These are phyloP conservation scores for Vimba vimba DNA, from an alignment of 2,113 vertebrate species.

Conservation along the genomic window DNA sequence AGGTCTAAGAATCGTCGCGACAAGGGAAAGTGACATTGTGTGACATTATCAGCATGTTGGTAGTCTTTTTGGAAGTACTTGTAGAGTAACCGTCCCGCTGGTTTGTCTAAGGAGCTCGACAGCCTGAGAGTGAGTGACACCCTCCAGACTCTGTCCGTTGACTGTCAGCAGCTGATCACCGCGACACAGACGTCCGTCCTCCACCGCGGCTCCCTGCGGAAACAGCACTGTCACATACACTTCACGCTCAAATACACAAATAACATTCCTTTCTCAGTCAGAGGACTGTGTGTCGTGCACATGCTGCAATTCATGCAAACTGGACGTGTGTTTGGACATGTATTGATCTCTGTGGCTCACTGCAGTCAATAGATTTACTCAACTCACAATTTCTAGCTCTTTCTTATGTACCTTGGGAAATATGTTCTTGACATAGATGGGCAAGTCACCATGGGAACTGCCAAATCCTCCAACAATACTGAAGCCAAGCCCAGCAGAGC, in stretches of 20 bases:
- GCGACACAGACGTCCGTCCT: constrained; percentile 86
- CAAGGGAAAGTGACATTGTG: background rate
- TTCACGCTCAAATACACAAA: background rate
- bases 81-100: constrained; percentile 86
- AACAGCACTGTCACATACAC: background rate
- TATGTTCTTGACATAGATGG: constrained; percentile 93
- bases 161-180: constrained; percentile 93
- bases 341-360: background rate
- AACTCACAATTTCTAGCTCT: background rate
- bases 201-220: constrained; percentile 87
- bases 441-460: constrained; percentile 93
- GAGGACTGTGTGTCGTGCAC: background rate
- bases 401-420: constrained; percentile 84
- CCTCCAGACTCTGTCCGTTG: constrained; percentile 90
- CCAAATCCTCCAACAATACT: constrained; percentile 92
- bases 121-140: constrained; percentile 88
- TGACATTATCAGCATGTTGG: background rate
- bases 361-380: background rate
- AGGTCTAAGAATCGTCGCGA: background rate
- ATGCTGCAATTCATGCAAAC: background rate
- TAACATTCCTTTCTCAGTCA: background rate
- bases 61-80: constrained; percentile 79
- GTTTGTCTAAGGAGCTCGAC: constrained; percentile 89
- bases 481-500: constrained; percentile 89
- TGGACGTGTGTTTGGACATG: background rate